phyloP scores from a whole-genome alignment of 64 coral and sea anemone species.

The Stichodactyla helianthus region DNA sequence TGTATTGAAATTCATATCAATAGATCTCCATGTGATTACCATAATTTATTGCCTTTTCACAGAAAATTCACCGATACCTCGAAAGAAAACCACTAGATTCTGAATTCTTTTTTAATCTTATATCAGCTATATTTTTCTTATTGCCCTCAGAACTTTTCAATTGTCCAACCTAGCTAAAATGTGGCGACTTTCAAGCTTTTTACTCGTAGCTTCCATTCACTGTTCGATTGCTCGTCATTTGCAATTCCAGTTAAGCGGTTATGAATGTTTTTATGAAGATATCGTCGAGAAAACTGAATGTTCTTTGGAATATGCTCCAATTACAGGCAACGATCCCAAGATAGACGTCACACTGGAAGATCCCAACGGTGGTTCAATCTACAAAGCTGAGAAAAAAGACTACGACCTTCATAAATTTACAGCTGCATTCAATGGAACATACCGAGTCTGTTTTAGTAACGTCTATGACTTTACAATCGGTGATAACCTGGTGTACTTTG shows the following conservation, averaged over 20 bases:
- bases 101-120: not conserved
- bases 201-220: not conserved
- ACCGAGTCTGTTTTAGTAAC: constrained; percentile 95
- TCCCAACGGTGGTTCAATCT: constrained; percentile 64
- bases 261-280: constrained; percentile 95
- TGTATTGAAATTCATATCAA: constrained; percentile 13
- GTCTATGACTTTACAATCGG: constrained; percentile 90
- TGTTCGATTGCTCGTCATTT: constrained; percentile 61
- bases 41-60: not conserved
- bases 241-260: constrained; percentile 92
- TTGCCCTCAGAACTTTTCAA: not conserved
- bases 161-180: not conserved
- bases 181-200: not conserved
- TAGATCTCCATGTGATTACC: not conserved
- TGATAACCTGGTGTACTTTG: constrained; percentile 96
- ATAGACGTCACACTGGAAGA: constrained; percentile 78
- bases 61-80: not conserved
- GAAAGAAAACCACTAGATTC: not conserved
- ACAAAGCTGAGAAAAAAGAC: constrained; percentile 86
- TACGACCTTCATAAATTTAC: constrained; percentile 92
- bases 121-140: not conserved
- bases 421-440: constrained; percentile 56
- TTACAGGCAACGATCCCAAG: constrained; percentile 82
- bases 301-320: constrained; percentile 90
- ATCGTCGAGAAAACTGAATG: constrained; percentile 77